These are phyloP conservation scores for Elephantulus edwardii DNA, from an alignment of 2,113 vertebrate species.

Conservation along the genomic window DNA sequence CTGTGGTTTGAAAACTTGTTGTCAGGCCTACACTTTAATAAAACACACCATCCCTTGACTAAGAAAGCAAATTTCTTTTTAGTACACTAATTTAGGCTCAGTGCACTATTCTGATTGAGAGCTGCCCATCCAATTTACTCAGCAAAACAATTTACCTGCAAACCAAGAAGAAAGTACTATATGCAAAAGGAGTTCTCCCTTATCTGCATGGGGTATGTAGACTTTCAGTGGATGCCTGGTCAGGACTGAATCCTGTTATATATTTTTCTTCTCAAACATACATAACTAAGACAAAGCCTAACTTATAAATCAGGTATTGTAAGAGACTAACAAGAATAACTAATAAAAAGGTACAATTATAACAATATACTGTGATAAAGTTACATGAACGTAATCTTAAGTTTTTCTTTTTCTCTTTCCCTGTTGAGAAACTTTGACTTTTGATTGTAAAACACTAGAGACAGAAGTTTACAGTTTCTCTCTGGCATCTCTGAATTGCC, in stretches of 20 bases:
- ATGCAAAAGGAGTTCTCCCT: not conserved
- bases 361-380: not conserved
- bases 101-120: not conserved
- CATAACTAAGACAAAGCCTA: not conserved
- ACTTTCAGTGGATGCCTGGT: too few species aligned
- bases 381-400: not conserved
- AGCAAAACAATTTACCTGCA: not conserved
- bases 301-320: not conserved
- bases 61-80: constrained; percentile 55
- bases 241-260: not conserved
- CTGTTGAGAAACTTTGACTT: not conserved
- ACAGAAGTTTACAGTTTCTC: not conserved
- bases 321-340: not conserved
- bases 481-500: not conserved
- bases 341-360: not conserved
- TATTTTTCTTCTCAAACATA: not conserved
- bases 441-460: not conserved
- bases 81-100: constrained; percentile 49
- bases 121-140: not conserved
- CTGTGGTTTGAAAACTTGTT: constrained; percentile 37
- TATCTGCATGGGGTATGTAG: too few species aligned
- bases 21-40: constrained; percentile 47
- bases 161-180: not conserved
- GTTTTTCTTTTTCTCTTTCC: too few species aligned
- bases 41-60: constrained; percentile 51